Evolutionary conservation across 2,797 vertebrate genomes (phyloP).

Genomic region (Mus caroli): DNA sequence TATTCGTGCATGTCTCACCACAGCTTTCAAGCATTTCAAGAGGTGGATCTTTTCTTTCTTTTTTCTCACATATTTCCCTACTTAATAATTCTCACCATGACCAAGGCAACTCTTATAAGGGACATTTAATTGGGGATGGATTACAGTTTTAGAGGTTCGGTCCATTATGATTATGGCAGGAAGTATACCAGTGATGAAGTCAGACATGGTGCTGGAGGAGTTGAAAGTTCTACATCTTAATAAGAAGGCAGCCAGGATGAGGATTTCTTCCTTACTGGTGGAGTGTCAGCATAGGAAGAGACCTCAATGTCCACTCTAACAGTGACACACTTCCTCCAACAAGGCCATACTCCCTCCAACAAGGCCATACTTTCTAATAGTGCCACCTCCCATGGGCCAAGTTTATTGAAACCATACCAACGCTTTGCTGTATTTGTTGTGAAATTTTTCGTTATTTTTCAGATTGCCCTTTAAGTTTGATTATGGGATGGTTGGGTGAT

Average conservation of each 20-base stretch:
- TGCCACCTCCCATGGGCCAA: neutral
- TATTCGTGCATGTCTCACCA: neutral
- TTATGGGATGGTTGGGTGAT: slow-evolving; percentile 25
- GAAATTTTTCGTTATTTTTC: slow-evolving; percentile 46
- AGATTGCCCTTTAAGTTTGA: slow-evolving; percentile 58
- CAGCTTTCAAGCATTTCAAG: slow-evolving; percentile 48
- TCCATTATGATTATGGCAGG: neutral
- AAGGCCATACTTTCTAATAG: too few species aligned
- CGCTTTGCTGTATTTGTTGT: slow-evolving; percentile 23
- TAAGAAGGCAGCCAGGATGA: neutral
- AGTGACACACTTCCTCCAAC: too few species aligned
- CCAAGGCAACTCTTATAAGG: neutral
- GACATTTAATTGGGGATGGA: neutral
- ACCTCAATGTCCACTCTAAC: too few species aligned
- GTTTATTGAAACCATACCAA: neutral
- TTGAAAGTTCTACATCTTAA: neutral
- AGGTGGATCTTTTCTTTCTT: neutral
- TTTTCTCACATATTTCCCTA: neutral
- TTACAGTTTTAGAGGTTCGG: neutral
- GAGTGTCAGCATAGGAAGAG: too few species aligned
- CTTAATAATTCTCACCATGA: neutral
- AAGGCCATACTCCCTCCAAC: too few species aligned
- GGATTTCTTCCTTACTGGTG: too few species aligned
- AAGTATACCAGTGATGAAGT: neutral
- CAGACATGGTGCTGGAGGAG: neutral